phyloP scores from a whole-genome alignment of 2,888 invertebrate genomes.

The Caenorhabditis becei region DNA sequence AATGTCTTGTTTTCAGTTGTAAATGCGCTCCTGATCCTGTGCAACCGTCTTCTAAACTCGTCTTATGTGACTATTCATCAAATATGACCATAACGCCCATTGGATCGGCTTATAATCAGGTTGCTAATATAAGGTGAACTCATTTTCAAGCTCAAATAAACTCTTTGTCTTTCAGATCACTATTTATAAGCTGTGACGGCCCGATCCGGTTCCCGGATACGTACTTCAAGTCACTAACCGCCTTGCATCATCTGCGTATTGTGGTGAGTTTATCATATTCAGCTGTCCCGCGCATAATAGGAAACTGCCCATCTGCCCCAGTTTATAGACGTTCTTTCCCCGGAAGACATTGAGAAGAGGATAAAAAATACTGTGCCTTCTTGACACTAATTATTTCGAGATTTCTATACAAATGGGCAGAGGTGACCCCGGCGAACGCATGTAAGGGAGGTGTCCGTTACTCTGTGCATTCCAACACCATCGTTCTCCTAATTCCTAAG shows the following conservation, averaged over 20 bases:
- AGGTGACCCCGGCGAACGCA: conserved; percentile 4
- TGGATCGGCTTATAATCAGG: conserved; percentile 31
- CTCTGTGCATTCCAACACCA: conserved; percentile 2
- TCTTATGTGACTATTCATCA: conserved; percentile 62
- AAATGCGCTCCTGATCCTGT: conserved; percentile 75
- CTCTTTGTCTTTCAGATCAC: conserved; percentile 31
- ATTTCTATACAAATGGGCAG: conserved; percentile 18
- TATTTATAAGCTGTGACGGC: conserved; percentile 56
- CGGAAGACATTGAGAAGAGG: no score
- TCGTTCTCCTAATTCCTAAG: conserved; percentile 17
- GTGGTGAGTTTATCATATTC: conserved; percentile 55
- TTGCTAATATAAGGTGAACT: conserved; percentile 48
- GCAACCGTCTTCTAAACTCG: conserved; percentile 49
- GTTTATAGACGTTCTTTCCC: conserved; percentile 31
- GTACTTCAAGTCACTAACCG: conserved; percentile 47
- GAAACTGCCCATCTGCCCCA: conserved; percentile 11
- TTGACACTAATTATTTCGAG: conserved; percentile 18
- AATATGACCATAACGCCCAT: conserved; percentile 31
- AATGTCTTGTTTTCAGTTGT: conserved; percentile 68
- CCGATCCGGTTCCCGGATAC: conserved; percentile 40
- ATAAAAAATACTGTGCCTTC: conserved; percentile 10
- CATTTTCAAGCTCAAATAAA: background rate
- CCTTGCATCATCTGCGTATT: conserved; percentile 61
- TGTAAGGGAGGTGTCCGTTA: conserved; percentile 16
- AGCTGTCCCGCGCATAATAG: conserved; percentile 7